Evolutionary conservation across 2,797 vertebrate species (phyloP).

Genomic region (Bufotes viridis): DNA sequence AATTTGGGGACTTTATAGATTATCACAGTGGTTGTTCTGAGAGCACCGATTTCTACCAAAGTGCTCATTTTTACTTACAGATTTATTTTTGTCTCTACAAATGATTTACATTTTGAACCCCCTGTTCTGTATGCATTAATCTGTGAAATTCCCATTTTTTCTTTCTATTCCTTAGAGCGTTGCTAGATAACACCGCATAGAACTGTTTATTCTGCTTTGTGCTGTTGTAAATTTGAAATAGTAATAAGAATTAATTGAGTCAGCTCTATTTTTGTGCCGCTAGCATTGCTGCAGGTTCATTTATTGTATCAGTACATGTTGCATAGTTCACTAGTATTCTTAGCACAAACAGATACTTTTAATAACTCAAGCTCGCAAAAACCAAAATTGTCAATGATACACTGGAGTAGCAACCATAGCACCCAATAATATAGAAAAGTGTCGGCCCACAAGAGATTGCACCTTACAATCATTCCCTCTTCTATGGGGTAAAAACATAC

Average conservation of each 20-base stretch:
- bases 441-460: slow-evolving; percentile 21
- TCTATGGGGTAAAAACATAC: slow-evolving; percentile 14
- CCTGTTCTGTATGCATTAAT: neutral
- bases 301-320: slow-evolving; percentile 49
- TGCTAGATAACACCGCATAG: neutral
- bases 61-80: neutral
- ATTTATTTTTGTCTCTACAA: neutral
- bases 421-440: slow-evolving; percentile 28
- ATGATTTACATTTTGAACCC: slow-evolving; percentile 7
- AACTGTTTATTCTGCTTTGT: slow-evolving; percentile 24
- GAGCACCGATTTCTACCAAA: neutral
- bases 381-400: slow-evolving; percentile 37
- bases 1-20: too few relatives aligned
- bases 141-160: neutral
- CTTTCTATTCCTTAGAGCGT: neutral
- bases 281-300: slow-evolving; percentile 38
- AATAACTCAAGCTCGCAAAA: slow-evolving; percentile 26
- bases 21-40: too few relatives aligned
- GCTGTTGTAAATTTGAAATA: slow-evolving; percentile 16
- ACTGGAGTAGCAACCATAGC: slow-evolving; percentile 17
- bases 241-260: slow-evolving; percentile 42
- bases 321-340: slow-evolving; percentile 51
- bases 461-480: neutral
- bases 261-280: slow-evolving; percentile 41
- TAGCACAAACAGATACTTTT: slow-evolving; percentile 39